Evolutionary conservation across 2,888 invertebrate genomes (phyloP).

Genomic region (Celastrina argiolus): DNA sequence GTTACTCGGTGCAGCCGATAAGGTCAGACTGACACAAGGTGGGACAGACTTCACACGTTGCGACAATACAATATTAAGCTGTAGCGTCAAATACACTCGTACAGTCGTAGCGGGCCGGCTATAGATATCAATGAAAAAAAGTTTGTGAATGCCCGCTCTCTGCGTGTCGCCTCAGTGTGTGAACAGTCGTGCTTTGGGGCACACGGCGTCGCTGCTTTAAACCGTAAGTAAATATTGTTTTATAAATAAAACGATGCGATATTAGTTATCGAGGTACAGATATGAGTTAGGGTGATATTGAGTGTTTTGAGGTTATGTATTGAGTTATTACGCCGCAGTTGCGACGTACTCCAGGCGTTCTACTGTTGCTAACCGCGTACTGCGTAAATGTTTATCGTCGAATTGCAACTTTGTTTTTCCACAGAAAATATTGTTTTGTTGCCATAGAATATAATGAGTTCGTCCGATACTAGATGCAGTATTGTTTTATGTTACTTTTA

Average conservation of each 20-base stretch:
- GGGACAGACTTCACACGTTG: slow-evolving; percentile 49
- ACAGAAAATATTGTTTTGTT: slow-evolving; percentile 27
- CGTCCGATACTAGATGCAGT: too few species aligned
- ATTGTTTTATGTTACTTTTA: neutral
- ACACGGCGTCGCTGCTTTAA: neutral
- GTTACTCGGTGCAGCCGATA: slow-evolving; percentile 63
- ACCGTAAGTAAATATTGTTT: slow-evolving; percentile 27
- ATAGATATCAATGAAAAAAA: slow-evolving; percentile 10
- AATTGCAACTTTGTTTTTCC: slow-evolving; percentile 40
- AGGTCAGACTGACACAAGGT: slow-evolving; percentile 61
- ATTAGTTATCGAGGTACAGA: neutral
- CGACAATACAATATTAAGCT: slow-evolving; percentile 41
- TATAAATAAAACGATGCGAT: neutral
- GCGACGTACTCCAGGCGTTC: slow-evolving; percentile 70
- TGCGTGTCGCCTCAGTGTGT: neutral
- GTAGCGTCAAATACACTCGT: neutral
- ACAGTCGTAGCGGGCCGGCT: neutral
- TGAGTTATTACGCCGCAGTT: slow-evolving; percentile 65
- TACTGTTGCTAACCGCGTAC: slow-evolving; percentile 69
- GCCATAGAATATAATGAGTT: neutral
- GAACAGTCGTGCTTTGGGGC: neutral
- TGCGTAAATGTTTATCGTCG: slow-evolving; percentile 54
- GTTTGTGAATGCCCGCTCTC: neutral
- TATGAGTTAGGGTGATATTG: neutral
- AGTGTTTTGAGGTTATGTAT: slow-evolving; percentile 51